Percentiles rank a stretch among this genome's conserved stretches.
These are phyloP conservation scores for Stichodactyla mertensii DNA, from an alignment of 64 coral and sea anemone genomes.

Conservation along the genomic window DNA sequence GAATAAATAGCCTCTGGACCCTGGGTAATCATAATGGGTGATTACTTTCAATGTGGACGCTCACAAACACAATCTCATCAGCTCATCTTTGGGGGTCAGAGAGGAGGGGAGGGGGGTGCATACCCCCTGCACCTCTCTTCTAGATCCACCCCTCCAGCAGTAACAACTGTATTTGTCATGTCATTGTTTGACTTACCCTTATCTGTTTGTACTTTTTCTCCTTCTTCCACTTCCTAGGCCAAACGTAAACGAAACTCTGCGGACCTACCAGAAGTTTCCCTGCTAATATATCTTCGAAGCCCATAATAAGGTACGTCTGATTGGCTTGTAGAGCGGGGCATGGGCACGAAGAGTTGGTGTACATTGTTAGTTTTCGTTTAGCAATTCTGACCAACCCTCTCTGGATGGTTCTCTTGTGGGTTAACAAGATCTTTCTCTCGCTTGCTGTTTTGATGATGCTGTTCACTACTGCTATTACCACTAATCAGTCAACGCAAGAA, in stretches of 20 bases:
- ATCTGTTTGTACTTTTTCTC: not conserved
- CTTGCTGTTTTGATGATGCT: not conserved
- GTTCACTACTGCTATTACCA: not conserved
- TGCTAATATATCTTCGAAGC: not conserved
- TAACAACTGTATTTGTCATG: not conserved
- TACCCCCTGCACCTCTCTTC: no score
- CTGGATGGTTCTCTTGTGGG: not conserved
- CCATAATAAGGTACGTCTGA: not conserved
- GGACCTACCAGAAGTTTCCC: not conserved
- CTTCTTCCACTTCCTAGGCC: not conserved
- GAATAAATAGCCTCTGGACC: no score
- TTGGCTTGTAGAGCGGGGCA: not conserved
- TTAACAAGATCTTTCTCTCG: not conserved
- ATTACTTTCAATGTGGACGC: no score
- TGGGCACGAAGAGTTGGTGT: conserved; percentile 4
- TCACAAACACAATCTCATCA: no score
- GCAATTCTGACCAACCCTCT: not conserved
- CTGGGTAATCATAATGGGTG: no score
- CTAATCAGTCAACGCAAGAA: not conserved
- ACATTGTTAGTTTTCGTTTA: not conserved
- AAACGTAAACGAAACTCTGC: not conserved
- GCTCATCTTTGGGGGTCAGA: no score
- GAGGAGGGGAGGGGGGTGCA: no score
- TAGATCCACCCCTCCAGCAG: no score
- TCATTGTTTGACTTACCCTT: not conserved